Conservation (phyloP, 2,797 vertebrate genomes). For the Choloepus didactylus region DNA sequence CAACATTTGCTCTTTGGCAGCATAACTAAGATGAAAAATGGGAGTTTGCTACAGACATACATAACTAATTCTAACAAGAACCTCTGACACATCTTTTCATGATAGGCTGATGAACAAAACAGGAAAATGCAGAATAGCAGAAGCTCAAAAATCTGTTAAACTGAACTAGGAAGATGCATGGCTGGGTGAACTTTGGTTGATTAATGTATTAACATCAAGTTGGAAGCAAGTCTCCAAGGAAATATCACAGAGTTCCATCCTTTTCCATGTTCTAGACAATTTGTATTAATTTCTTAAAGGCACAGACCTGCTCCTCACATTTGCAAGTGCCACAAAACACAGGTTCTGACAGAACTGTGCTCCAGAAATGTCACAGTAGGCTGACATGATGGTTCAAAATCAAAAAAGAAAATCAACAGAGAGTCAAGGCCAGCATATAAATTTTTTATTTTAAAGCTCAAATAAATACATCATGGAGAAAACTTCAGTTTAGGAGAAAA, state of each 20-base stretch:
- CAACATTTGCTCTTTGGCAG: conserved; percentile 3
- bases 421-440: background rate
- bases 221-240: conserved; percentile 33
- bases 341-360: background rate
- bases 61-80: conserved; percentile 38
- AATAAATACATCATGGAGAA: background rate
- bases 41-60: background rate
- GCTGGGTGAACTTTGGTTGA: conserved; percentile 34
- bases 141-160: conserved; percentile 66
- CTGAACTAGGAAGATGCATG: conserved; percentile 39
- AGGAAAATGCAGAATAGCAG: conserved; percentile 39
- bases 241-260: background rate
- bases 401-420: conserved; percentile 37
- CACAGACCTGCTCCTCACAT: background rate
- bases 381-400: conserved; percentile 9
- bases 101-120: conserved; percentile 44
- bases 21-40: conserved; percentile 58
- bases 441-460: conserved; percentile 31
- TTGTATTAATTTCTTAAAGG: conserved; percentile 19
- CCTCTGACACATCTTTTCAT: conserved; percentile 56
- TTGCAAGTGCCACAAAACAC: background rate
- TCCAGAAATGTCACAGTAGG: background rate
- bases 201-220: conserved; percentile 48
- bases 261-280: conserved; percentile 49
- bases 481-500: conserved; percentile 29